Base-by-base conservation (phyloP, 2,888 invertebrate genomes). In the Melanophora roralis region DNA sequence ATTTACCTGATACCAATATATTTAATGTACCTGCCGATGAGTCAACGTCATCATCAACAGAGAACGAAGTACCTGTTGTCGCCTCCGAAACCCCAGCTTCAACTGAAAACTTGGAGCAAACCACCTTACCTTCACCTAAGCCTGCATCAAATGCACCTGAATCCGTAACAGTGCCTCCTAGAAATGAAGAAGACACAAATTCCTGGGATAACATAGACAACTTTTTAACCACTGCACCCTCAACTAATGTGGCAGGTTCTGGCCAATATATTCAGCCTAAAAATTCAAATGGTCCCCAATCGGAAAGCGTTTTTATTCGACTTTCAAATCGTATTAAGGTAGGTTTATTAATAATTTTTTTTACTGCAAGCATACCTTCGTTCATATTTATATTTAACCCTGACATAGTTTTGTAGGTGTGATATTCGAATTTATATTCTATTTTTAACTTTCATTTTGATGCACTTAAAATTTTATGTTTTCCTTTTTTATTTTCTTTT, bases 291-390 rank as follows among this genome's bases (percentile, higher is more conserved):
- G 86, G 89, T 38, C 87, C 86, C 75, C 96, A 96, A 86, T 97
- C 97, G 85, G 98, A 98, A 89, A 97, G 97, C 8, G 96, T 98
- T n/a, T 97, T 99, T 89, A 93, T 99, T 87, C 92, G 98, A 83
- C 92, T 99, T 75, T 97, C 97, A 76, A 99, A 99, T 90, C 93
- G 98, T 86, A 97, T 99, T 73, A 98, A 97, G 93, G 96, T 96
- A 86, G 88, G 90, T 83, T 11, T 27, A n/a, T 60, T 19, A n/a
- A n/a, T 53, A 21, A 12, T 43, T 0, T 19, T 60, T 53, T 21
- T 5, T 16, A 0, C 19, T 5, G n/a, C n/a, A 2, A 12, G 36
- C 36, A 36, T 36, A 21, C 40, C 34, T 16, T 32, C 34, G 57
- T 40, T 57, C n/a, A 9, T 38, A 12, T 79, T 59, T 27, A 19